These are phyloP conservation scores for Sebastes reedi DNA, from an alignment of 2,797 vertebrate species.

Conservation along the genomic window DNA sequence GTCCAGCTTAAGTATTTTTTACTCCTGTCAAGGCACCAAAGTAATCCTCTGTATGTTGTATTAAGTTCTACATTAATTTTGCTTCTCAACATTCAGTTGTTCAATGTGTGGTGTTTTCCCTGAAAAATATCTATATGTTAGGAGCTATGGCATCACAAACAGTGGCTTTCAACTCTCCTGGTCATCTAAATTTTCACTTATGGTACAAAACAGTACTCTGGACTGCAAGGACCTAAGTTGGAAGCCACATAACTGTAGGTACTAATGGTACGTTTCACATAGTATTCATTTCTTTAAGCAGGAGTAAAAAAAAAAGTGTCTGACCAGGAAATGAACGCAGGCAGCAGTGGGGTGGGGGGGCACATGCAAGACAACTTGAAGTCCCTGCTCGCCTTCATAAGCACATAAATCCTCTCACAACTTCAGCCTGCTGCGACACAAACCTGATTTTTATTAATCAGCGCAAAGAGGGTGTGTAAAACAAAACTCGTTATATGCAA, in stretches of 20 bases:
- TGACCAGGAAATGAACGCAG: background rate
- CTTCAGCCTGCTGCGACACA: background rate
- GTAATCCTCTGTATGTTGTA: constrained; percentile 3
- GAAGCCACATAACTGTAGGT: background rate
- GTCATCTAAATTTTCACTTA: background rate
- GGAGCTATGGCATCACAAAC: background rate
- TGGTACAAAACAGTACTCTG: background rate
- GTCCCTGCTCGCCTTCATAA: background rate
- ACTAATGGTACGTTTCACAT: background rate
- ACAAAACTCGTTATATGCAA: background rate
- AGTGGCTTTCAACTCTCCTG: background rate
- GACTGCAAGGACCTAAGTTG: background rate
- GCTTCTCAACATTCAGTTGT: background rate
- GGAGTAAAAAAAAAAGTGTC: background rate
- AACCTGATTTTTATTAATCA: background rate
- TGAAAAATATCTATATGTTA: background rate
- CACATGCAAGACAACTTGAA: background rate
- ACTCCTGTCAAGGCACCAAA: constrained; percentile 10
- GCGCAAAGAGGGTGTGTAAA: background rate
- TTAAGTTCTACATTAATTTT: background rate
- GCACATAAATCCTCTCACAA: background rate
- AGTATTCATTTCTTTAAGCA: background rate
- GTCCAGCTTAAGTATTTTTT: background rate
- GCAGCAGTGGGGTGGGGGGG: background rate
- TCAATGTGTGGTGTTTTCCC: background rate